A percentile compares a stretch with the other conserved stretches of the same genome.
phyloP scores from a whole-genome alignment of 2,797 vertebrate species.

The Lepus townsendii region DNA sequence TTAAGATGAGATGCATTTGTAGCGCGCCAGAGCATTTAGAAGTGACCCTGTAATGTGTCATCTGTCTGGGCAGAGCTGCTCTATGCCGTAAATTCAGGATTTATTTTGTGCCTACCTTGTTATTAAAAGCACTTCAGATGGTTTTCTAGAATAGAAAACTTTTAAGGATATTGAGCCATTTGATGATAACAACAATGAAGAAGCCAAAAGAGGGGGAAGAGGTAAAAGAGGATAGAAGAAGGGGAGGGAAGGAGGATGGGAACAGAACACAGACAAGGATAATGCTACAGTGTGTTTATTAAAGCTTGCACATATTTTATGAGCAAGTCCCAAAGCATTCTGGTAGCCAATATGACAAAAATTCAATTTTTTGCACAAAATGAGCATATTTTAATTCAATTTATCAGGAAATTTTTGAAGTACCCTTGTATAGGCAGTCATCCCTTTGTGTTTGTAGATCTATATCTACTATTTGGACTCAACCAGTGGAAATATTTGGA shows the following conservation, averaged over 20 bases:
- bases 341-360: background rate
- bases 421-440: background rate
- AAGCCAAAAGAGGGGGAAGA: background rate
- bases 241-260: background rate
- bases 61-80: background rate
- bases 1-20: background rate
- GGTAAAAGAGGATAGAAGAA: background rate
- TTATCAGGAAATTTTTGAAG: too few relatives aligned
- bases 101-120: background rate
- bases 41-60: too few relatives aligned
- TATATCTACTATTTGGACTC: too few relatives aligned
- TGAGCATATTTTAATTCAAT: too few relatives aligned
- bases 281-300: fast-evolving
- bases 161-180: background rate
- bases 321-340: background rate
- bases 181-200: background rate
- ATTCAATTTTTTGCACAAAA: background rate
- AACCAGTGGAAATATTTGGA: background rate
- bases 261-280: background rate
- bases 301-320: background rate
- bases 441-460: background rate
- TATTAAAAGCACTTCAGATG: background rate
- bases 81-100: background rate
- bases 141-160: background rate
- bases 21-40: background rate